These are phyloP conservation scores for Urocitellus parryii DNA, from an alignment of 2,113 vertebrate genomes.

Conservation along the genomic window DNA sequence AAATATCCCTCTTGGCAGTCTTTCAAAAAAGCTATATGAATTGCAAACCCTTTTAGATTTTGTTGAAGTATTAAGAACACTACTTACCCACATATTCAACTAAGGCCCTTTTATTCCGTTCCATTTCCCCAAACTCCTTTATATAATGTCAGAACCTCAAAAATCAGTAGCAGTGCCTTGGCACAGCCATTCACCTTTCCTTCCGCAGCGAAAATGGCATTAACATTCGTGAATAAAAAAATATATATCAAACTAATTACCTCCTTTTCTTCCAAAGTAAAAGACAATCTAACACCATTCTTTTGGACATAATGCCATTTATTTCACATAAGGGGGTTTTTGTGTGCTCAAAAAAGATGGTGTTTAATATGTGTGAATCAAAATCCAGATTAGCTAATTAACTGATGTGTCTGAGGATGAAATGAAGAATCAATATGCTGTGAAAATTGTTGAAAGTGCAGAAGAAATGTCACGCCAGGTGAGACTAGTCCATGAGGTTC, in stretches of 20 bases:
- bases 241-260: constrained; percentile 81
- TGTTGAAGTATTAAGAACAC: constrained; percentile 59
- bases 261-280: constrained; percentile 64
- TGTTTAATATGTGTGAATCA: constrained; percentile 68
- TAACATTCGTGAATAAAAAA: constrained; percentile 58
- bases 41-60: constrained; percentile 55
- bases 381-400: constrained; percentile 78
- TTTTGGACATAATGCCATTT: constrained; percentile 71
- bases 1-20: constrained; percentile 74
- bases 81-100: constrained; percentile 53
- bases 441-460: neutral
- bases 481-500: neutral
- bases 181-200: constrained; percentile 63
- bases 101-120: constrained; percentile 55
- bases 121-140: constrained; percentile 68
- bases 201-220: constrained; percentile 43
- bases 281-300: constrained; percentile 73
- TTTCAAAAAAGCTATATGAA: constrained; percentile 63
- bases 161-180: constrained; percentile 52
- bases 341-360: constrained; percentile 56
- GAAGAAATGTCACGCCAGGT: constrained; percentile 60
- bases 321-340: constrained; percentile 58
- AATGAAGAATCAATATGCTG: constrained; percentile 58
- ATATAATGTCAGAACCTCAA: constrained; percentile 74
- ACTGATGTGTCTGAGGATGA: constrained; percentile 48